Evolutionary conservation across 2,888 invertebrate species (phyloP).

Genomic region (Empis livida): DNA sequence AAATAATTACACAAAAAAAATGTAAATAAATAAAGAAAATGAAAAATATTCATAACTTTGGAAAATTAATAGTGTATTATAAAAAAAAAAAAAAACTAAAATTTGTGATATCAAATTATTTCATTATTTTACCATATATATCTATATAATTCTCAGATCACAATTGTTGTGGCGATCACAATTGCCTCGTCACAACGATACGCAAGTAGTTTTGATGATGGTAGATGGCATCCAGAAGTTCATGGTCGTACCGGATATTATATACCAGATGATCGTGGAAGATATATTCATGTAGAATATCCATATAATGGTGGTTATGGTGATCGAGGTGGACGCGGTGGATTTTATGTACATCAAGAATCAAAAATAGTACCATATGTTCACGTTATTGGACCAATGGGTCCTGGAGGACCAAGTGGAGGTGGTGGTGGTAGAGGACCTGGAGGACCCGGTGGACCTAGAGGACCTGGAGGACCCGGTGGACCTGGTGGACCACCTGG

Average conservation of each 20-base stretch:
- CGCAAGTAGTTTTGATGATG: not conserved
- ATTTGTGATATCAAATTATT: too few relatives aligned
- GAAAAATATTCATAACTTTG: too few relatives aligned
- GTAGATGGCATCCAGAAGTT: not conserved
- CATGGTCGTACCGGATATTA: slow-evolving; percentile 20
- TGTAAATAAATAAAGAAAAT: too few relatives aligned
- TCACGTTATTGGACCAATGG: slow-evolving; percentile 28
- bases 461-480: slow-evolving; percentile 5
- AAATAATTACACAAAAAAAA: too few relatives aligned
- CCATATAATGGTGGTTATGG: slow-evolving; percentile 9
- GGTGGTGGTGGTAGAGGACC: slow-evolving; percentile 3
- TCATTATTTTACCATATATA: too few relatives aligned
- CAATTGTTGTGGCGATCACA: too few relatives aligned
- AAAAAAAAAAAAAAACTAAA: too few relatives aligned
- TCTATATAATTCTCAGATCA: too few relatives aligned
- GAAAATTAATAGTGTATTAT: too few relatives aligned
- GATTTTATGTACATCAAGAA: slow-evolving; percentile 3
- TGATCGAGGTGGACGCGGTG: slow-evolving; percentile 6
- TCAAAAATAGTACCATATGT: not conserved
- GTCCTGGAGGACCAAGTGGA: slow-evolving; percentile 25
- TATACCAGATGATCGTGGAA: slow-evolving; percentile 31
- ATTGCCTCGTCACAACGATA: too few relatives aligned
- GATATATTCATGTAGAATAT: slow-evolving; percentile 25
- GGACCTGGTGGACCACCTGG: slow-evolving; percentile 28
- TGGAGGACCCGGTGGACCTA: slow-evolving; percentile 4